Base-by-base conservation (phyloP, 2,113 vertebrate species). In the Phrynosoma platyrhinos region DNA sequence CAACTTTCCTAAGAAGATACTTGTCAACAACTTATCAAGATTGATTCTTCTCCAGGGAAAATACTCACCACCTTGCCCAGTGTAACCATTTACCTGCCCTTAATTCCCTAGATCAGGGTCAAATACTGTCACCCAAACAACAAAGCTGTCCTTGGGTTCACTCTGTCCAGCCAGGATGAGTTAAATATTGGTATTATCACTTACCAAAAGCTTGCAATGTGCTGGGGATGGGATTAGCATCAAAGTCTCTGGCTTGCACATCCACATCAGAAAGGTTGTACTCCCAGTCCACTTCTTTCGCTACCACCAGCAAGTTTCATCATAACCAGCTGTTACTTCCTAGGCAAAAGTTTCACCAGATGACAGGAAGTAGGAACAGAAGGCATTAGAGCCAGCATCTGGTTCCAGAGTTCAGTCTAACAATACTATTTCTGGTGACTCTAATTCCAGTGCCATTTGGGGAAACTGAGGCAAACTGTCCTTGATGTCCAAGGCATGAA, bases 211-310 rank as follows among this genome's bases (percentile, higher is more conserved):
- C 91, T 98, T 99, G 95, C 98, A 99, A 89, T 98, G 98, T 0
- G 98, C 97, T 0, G 98, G 98, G 98, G 85, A 99, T 97, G 14
- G 98, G 96, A 84, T 98, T 99, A 88, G 98, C 98, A 0, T 98
- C 98, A 21, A 94, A 94, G 91, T 99, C 98, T 62, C 96, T 96
- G 9, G 98, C 99, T 90, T 98, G 98, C 21, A 99, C 92, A 0
- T 98, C 97, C 13, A 99, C 94, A 91, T 99, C 98, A 0, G 94
- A 97, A 1, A 96, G 97, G 79, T 98, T 97, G 72, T 95, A 93
- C 94, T 99, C 98, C 90, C 98, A 83, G 92, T 99, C 98, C 90
- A 99, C 95, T 92, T 98, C 98, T 94, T 98, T 98, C 14, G 98
- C 96, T 64, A 99, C 96, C 0, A 99, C 95, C 0, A 99, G 95